phyloP scores from a whole-genome alignment of 2,797 vertebrate genomes.

The Phrynocephalus guinanensis region DNA sequence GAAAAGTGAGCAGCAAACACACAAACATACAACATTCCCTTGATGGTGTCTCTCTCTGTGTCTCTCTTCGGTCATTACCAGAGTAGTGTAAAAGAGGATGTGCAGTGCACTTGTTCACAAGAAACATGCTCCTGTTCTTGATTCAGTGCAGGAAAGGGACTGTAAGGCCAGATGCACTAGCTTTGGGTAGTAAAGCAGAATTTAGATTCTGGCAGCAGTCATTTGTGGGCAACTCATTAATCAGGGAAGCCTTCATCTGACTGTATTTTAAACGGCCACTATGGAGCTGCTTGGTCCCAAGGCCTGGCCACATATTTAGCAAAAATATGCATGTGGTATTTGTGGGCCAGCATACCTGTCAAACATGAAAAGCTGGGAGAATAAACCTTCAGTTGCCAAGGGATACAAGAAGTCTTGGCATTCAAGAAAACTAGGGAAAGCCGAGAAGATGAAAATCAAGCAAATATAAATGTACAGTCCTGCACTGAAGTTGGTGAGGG shows the following conservation, averaged over 20 bases:
- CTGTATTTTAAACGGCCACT: not conserved
- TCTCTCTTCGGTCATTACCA: no score
- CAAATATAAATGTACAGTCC: not conserved
- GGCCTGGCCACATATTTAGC: not conserved
- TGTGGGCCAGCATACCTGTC: not conserved
- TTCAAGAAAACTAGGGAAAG: not conserved
- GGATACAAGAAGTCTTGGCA: not conserved
- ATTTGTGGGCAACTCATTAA: not conserved
- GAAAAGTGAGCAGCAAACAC: no score
- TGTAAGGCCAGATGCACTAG: no score
- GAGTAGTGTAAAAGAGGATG: no score
- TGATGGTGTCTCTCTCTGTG: no score
- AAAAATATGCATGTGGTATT: not conserved
- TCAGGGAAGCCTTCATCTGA: not conserved
- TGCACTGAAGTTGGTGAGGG: not conserved
- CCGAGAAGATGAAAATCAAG: not conserved
- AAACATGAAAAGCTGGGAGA: not conserved
- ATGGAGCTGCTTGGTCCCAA: not conserved
- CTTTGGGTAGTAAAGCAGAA: no score
- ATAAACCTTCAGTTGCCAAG: not conserved
- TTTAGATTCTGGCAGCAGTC: not conserved
- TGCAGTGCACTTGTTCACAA: no score
- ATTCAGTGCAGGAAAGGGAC: no score
- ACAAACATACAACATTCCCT: no score
- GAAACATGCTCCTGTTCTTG: no score